Base-by-base conservation (phyloP, 2,888 invertebrate genomes). In the Thymelicus sylvestris region DNA sequence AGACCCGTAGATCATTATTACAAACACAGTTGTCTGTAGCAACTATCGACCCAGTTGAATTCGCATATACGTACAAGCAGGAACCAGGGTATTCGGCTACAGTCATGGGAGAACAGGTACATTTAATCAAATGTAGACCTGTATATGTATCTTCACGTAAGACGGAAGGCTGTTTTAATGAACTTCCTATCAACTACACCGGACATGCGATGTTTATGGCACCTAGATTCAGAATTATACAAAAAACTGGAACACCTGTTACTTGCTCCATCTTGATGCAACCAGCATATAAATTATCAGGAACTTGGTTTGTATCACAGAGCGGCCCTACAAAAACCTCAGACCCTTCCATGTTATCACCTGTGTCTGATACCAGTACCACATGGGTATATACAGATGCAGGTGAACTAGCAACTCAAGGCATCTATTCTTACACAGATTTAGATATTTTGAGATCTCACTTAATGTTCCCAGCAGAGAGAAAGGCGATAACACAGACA, bases 171-270 rank as follows among this genome's bases (percentile, higher is more conserved):
- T 55, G 55, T 24, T 55, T 24, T 15, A 55, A 55, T 24, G 55
- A 55, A 55, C 19, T 55, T 0, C 55, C 55, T 10, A 24, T 55
- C 2, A 55, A 55, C 24, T 55, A 55, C 24, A 55, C 50, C 0
- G n/a, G n/a, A n/a, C 1, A 1, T n/a, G 15, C 55, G 4, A 55
- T 24, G 24, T 24, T 55, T 24, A 55, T 55, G 55, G 55, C 55
- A 4, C 55, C 55, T 5, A 55, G 55, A 24, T 55, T 15, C 0
- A 7, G 24, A 1, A 55, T 24, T 4, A 55, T 55, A 7, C 55
- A 55, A 24, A 55, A 55, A 55, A 55, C 55, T 15, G 55, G 55
- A 7, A 55, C 55, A 7, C 55, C 55, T 24, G 55, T 55, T 15
- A 24, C 55, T 8, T 55, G 55, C 7, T 55, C 55, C 7, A 24